These are phyloP conservation scores for Idris sp. DNA, from an alignment of 1,140 invertebrate genomes.

Conservation along the genomic window DNA sequence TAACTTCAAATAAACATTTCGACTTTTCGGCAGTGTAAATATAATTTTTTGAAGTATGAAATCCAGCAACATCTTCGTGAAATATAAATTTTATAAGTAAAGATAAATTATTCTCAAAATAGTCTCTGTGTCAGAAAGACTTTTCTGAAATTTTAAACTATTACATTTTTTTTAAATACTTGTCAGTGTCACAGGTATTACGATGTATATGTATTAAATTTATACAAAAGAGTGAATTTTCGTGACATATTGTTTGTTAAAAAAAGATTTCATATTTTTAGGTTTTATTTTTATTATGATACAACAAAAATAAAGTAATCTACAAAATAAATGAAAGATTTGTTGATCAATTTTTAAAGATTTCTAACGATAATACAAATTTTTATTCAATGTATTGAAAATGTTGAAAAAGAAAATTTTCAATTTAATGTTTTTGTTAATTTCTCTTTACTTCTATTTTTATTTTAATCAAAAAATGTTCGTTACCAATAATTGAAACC, in stretches of 20 bases:
- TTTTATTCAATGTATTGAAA: too few species aligned
- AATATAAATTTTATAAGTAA: conserved; percentile 23
- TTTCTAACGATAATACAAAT: too few species aligned
- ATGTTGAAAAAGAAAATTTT: too few species aligned
- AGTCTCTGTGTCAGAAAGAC: background rate
- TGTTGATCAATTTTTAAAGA: too few species aligned
- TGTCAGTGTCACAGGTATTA: conserved; percentile 3
- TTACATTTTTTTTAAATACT: background rate
- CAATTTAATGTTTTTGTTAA: too few species aligned
- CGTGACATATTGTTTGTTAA: background rate
- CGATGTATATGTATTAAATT: background rate
- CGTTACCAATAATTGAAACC: too few species aligned
- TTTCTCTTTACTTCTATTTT: too few species aligned
- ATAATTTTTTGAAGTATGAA: conserved; percentile 12
- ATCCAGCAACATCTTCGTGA: conserved; percentile 8
- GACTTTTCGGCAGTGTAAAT: conserved; percentile 8
- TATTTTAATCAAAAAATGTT: too few species aligned
- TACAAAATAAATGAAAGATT: too few species aligned
- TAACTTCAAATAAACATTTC: conserved; percentile 6
- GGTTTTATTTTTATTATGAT: too few species aligned
- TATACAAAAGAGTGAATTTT: conserved; percentile 1
- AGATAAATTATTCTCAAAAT: conserved; percentile 21
- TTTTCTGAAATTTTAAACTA: conserved; percentile 13
- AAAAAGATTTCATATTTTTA: background rate
- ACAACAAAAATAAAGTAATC: background rate